Evolutionary conservation across 2,888 invertebrate species (phyloP).

Genomic region (Noctua janthe): DNA sequence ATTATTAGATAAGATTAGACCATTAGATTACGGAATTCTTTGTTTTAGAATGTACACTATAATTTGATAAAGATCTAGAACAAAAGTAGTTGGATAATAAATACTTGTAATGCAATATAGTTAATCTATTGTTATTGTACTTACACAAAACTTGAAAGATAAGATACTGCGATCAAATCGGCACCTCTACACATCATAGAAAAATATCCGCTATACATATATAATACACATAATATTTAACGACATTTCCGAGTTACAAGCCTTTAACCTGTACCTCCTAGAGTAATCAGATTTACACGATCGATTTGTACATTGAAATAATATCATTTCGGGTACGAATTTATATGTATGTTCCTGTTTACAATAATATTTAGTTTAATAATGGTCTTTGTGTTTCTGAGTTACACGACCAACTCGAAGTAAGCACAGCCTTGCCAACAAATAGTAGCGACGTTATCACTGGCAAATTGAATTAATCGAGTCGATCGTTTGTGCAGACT

Average conservation of each 20-base stretch:
- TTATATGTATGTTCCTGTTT: conserved; percentile 3
- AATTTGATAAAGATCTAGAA: conserved; percentile 48
- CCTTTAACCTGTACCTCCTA: not conserved
- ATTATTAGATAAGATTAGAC: conserved; percentile 30
- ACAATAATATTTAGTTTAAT: not conserved
- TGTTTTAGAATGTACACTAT: conserved; percentile 27
- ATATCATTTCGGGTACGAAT: conserved; percentile 1
- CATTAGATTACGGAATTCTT: conserved; percentile 20
- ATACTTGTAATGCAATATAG: conserved; percentile 49
- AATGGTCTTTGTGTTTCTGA: conserved; percentile 2
- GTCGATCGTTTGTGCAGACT: conserved; percentile 1
- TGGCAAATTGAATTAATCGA: conserved; percentile 8
- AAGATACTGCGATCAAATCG: conserved; percentile 36
- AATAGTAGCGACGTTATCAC: not conserved
- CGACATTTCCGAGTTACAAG: conserved; percentile 1
- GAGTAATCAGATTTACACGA: not conserved
- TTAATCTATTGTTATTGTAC: conserved; percentile 43
- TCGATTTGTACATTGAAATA: conserved; percentile 9
- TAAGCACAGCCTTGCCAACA: not conserved
- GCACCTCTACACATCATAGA: conserved; percentile 38
- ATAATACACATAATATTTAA: not conserved
- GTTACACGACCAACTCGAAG: not conserved
- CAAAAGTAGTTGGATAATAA: conserved; percentile 28
- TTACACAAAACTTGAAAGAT: conserved; percentile 34
- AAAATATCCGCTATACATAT: conserved; percentile 16